These are phyloP conservation scores for Acanthacorydalis orientalis DNA, from an alignment of 2,888 invertebrate genomes.

Conservation along the genomic window DNA sequence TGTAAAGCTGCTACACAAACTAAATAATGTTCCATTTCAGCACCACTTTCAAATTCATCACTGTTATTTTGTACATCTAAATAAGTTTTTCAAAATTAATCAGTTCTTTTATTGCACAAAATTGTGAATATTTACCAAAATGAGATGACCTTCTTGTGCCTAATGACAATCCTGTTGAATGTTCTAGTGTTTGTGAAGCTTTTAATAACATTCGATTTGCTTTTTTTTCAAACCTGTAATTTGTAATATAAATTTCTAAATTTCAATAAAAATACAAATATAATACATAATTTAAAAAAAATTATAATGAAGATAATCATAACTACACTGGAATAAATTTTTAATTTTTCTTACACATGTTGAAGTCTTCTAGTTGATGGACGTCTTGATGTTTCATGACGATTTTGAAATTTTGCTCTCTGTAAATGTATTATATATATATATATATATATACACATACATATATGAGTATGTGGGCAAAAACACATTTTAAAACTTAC, in stretches of 20 bases:
- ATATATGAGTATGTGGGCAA: too few relatives aligned
- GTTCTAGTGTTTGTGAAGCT: constrained; percentile 68
- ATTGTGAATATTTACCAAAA: constrained; percentile 18
- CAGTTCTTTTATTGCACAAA: not conserved
- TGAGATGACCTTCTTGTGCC: constrained; percentile 39
- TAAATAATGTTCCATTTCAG: constrained; percentile 71
- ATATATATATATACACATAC: constrained; percentile 2
- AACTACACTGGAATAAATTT: too few relatives aligned
- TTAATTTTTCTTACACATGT: constrained; percentile 42
- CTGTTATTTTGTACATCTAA: constrained; percentile 15
- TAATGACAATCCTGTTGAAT: constrained; percentile 64
- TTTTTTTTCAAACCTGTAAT: constrained; percentile 50
- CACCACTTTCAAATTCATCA: constrained; percentile 50
- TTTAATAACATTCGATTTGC: constrained; percentile 70
- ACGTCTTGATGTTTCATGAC: constrained; percentile 56
- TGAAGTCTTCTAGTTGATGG: constrained; percentile 69
- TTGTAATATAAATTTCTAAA: not conserved
- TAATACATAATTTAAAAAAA: not conserved
- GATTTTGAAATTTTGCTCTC: constrained; percentile 51
- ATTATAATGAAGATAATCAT: too few relatives aligned
- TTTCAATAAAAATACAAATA: not conserved
- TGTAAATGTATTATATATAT: constrained; percentile 19
- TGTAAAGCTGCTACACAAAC: constrained; percentile 68
- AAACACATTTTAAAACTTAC: too few relatives aligned
- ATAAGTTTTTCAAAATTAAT: not conserved